A percentile compares a stretch with the other conserved stretches of the same genome.
Evolutionary conservation across 2,888 invertebrate species (phyloP).

Genomic region (Ctena decussata): DNA sequence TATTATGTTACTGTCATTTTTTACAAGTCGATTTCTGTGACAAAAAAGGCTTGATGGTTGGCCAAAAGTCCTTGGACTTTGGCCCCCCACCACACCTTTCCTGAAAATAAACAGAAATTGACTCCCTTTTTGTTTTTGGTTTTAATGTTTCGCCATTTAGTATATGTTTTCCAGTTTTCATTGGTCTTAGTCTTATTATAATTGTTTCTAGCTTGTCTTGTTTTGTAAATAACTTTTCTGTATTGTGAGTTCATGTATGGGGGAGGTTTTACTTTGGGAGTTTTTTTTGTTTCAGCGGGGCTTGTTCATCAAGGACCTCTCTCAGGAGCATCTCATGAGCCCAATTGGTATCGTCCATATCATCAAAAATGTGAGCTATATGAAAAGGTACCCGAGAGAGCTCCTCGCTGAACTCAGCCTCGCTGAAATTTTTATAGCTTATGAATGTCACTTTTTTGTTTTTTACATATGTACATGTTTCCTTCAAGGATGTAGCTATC

Average conservation of each 20-base stretch:
- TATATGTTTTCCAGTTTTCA: constrained; percentile 14
- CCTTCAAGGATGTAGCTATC: too few relatives aligned
- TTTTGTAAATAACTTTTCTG: constrained; percentile 18
- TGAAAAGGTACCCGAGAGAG: too few relatives aligned
- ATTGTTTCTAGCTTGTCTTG: constrained; percentile 1
- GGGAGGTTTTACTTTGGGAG: neutral
- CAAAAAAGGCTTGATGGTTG: neutral
- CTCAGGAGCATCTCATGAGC: neutral
- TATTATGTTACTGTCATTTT: neutral
- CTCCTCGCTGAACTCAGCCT: too few relatives aligned
- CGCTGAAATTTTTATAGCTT: too few relatives aligned
- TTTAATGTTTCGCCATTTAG: constrained; percentile 10
- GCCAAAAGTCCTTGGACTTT: neutral
- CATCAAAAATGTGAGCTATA: neutral
- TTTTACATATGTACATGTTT: too few relatives aligned
- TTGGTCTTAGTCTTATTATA: constrained; percentile 15
- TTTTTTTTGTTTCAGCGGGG: constrained; percentile 1
- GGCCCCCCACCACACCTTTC: constrained; percentile 24
- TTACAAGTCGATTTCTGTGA: neutral
- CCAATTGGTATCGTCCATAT: neutral
- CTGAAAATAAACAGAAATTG: constrained; percentile 10
- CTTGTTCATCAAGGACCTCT: constrained; percentile 5
- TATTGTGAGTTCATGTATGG: constrained; percentile 23
- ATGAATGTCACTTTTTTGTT: too few relatives aligned
- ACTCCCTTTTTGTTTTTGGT: constrained; percentile 5